A percentile compares a stretch with the other conserved stretches of the same genome.
Evolutionary conservation across 2,888 invertebrate genomes (phyloP).

Genomic region (Xestoiulus laeticollis): DNA sequence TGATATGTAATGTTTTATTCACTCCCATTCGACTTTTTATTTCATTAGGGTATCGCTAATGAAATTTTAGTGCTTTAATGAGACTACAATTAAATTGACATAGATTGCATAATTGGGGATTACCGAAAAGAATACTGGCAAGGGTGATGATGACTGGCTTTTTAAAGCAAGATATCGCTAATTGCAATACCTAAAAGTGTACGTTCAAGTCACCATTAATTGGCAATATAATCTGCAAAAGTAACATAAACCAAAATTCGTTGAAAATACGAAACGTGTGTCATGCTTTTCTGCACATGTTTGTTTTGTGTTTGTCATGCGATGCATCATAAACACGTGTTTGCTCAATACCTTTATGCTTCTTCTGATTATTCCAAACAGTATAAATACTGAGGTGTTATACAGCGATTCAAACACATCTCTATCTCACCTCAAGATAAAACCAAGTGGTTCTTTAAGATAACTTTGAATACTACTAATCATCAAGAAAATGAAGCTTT

Average conservation of each 20-base stretch:
- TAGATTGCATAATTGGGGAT: neutral
- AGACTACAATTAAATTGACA: no score
- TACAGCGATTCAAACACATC: neutral
- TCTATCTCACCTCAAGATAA: neutral
- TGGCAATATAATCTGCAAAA: neutral
- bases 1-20: no score
- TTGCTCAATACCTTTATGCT: neutral
- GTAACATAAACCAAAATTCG: neutral
- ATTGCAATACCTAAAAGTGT: neutral
- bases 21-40: no score
- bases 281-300: neutral
- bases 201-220: neutral
- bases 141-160: neutral
- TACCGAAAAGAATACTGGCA: neutral
- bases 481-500: neutral
- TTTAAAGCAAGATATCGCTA: neutral
- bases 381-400: neutral
- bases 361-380: neutral
- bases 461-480: no score
- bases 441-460: neutral
- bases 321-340: neutral
- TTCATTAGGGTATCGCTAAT: no score
- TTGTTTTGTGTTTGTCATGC: neutral
- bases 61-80: no score
- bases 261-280: neutral